Percentiles rank a stretch among this genome's conserved stretches.
Evolutionary conservation across 2,797 vertebrate genomes (phyloP).

Genomic region (Knipowitschia caucasica): DNA sequence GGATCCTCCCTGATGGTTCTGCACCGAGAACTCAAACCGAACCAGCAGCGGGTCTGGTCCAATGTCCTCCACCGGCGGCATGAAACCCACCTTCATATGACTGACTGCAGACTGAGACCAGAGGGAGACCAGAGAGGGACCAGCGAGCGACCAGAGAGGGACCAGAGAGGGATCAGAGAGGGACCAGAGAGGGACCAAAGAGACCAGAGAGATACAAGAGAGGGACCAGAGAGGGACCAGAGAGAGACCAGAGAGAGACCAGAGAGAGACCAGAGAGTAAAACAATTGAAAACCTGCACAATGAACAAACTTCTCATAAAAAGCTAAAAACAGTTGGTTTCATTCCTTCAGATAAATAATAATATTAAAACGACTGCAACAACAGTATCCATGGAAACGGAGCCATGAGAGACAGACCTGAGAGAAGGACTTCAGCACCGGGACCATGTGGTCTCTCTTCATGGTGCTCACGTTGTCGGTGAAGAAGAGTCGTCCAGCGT

Average conservation of each 20-base stretch:
- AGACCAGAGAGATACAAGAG: not conserved
- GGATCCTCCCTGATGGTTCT: constrained; percentile 70
- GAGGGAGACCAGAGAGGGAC: not conserved
- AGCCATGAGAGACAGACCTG: constrained; percentile 68
- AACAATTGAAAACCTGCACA: too few species aligned
- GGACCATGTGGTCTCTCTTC: constrained; percentile 71
- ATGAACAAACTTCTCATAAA: too few species aligned
- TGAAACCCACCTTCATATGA: constrained; percentile 81
- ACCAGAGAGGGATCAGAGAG: not conserved
- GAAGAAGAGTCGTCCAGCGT: constrained; percentile 77
- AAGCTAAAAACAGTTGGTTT: too few species aligned
- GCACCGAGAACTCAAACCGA: constrained; percentile 81
- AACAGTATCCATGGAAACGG: too few species aligned
- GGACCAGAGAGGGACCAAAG: not conserved
- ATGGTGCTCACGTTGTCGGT: constrained; percentile 64
- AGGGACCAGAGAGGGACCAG: not conserved
- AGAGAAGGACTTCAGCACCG: constrained; percentile 76
- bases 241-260: not conserved
- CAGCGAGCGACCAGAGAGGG: not conserved
- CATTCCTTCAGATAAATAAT: too few species aligned
- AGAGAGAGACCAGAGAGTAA: too few species aligned
- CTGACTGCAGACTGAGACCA: constrained; percentile 72
- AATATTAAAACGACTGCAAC: too few species aligned
- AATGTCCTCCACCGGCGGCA: constrained; percentile 79
- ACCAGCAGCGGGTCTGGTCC: constrained; percentile 69